Conservation (phyloP, 2,797 vertebrate species). For the Neosilurus hyrtlii region DNA sequence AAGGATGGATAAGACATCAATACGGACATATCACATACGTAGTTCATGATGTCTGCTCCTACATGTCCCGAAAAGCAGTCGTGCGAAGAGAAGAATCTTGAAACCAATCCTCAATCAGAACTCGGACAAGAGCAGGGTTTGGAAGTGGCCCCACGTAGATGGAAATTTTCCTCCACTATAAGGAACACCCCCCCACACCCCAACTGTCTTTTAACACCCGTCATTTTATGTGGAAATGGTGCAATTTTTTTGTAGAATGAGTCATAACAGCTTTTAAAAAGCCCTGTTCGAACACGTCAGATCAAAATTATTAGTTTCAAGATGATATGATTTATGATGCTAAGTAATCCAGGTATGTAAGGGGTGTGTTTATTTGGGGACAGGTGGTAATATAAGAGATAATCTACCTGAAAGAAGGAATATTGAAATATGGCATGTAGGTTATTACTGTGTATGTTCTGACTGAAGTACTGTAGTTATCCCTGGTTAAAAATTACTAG, state of each 20-base stretch:
- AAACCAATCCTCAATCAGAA: not conserved
- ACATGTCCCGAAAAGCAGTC: no score
- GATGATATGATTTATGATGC: not conserved
- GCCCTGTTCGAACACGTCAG: not conserved
- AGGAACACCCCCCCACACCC: no score
- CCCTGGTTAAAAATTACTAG: not conserved
- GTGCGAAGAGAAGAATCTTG: not conserved
- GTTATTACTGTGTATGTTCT: not conserved
- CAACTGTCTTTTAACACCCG: no score
- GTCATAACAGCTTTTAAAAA: not conserved
- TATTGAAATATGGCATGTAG: not conserved
- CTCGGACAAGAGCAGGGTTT: not conserved
- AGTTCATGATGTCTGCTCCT: not conserved
- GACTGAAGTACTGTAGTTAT: not conserved
- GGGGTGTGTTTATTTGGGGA: not conserved
- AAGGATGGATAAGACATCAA: not conserved
- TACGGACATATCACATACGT: not conserved
- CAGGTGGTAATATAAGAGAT: no score
- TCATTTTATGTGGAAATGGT: not conserved
- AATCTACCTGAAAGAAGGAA: not conserved
- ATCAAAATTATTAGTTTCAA: not conserved
- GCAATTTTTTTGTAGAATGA: not conserved
- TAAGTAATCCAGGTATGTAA: not conserved
- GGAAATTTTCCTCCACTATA: not conserved
- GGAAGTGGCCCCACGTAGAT: not conserved